Evolutionary conservation across 2,888 invertebrate species (phyloP), one percentile per base, ranked within the genome.

Genomic region (Sarcophaga caerulescens): DNA sequence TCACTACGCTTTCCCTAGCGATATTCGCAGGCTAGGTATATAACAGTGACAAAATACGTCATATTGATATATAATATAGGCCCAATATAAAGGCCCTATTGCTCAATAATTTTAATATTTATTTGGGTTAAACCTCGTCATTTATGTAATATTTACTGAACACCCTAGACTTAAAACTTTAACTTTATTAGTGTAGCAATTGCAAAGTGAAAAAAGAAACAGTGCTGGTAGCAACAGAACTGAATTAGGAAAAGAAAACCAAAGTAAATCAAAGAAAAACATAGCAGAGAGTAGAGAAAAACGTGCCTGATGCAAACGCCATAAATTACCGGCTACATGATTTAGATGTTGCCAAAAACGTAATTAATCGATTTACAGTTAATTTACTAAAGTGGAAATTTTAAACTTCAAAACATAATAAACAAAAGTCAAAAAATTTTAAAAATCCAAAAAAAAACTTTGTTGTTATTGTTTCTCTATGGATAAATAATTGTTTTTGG

Each of bases 351-450:
- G 65, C 85, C 76, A 75, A 78, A 79, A 85, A 78, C 35, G 62
- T 81, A 85, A 85, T 81, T 85, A 85, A 85, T 85, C 81, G 70
- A 81, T 85, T 81, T 75, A 78, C 85, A 75, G 78, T 85, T 81
- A 85, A 78, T 78, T 85, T 75, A 70, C 63, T 66, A 60, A 78
- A 75, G 69, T 70, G 21, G 65, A 63, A 60, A 60, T 52, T 52
- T 52, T 17, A 52, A 47, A 47, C 11, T 14, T 47, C 14, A 11
- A 47, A 47, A 47, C 2, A 25, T 4, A 25, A n/a, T n/a, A n/a
- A 25, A 25, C 25, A 25, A 1, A 35, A 8, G 8, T 6, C 0
- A 57, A 57, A 57, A 21, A n/a, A 21, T 69, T 60, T 6, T 44
- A 1, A 11, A 47, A 47, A 47, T 47, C 47, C n/a, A n/a, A 0